Base-by-base conservation (phyloP, 2,888 invertebrate genomes). In the Myopa testacea region DNA sequence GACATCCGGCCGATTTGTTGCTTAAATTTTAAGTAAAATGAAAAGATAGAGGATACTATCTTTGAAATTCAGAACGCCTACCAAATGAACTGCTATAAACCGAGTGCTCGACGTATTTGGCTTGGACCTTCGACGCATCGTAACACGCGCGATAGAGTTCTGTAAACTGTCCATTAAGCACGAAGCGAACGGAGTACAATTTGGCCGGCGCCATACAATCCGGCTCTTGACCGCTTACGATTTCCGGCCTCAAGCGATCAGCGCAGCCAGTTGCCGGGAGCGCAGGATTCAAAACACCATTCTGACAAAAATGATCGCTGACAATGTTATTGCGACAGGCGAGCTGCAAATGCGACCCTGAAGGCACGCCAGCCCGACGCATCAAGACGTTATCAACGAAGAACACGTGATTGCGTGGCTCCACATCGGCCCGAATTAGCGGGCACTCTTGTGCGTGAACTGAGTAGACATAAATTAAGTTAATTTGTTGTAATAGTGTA, bases 101-200 rank as follows among this genome's bases (percentile, higher is more conserved):
- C 3, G 45, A 19, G 45, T 73, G 62, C 14, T 73, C 45, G 26
- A 73, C 73, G 8, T 62, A 73, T 26, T 63, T 45, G 26, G 63
- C 45, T 26, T 73, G 45, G 19, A 73, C n/a, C 16, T 38, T 73
- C 7, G 40, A 14, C 1, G 5, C 16, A 2, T 62, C 62, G 45
- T 73, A 73, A 45, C 73, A 73, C 19, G 73, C 34, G 60, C 62
- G 26, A 62, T 73, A 73, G 16, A 73, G 73, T 62, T 73, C 62
- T 14, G 40, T 26, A 40, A 73, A 73, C 4, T 60, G 38, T 16
- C 62, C 38, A 19, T 34, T 40, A 10, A 26, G 10, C 26, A 7
- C 62, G 52, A 45, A 73, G 34, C 73, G 62, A 8, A 73, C 63
- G 14, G 4, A 10, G 40, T 73, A 63, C 45, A 73, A 45, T n/a